Percentiles rank a stretch among this genome's conserved stretches.
Conservation (phyloP, 2,797 vertebrate species). For the Acrocephalus scirpaceus region DNA sequence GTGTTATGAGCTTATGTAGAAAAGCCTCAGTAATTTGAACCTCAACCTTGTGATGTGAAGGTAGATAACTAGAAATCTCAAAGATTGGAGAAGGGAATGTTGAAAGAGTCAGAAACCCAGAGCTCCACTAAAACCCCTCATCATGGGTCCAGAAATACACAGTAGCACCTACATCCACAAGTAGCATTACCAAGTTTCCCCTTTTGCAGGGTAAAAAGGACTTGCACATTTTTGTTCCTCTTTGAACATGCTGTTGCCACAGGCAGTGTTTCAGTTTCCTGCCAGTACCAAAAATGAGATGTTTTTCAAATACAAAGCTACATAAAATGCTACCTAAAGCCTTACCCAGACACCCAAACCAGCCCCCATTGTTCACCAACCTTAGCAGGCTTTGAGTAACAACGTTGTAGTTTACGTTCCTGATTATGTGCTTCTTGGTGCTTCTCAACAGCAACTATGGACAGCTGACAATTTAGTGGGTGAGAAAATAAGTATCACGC, state of each 20-base stretch:
- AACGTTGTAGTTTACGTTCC: background rate
- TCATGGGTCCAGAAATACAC: background rate
- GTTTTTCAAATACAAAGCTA: background rate
- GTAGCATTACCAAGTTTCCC: background rate
- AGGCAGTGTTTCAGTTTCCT: background rate
- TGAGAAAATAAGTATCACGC: background rate
- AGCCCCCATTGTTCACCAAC: accelerated
- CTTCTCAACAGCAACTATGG: background rate
- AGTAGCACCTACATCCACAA: background rate
- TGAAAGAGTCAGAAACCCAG: background rate
- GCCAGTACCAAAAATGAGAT: background rate
- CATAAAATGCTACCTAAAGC: background rate
- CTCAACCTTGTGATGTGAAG: background rate
- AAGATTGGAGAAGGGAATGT: background rate
- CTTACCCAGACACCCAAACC: background rate
- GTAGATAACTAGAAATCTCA: background rate
- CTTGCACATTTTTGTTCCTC: background rate
- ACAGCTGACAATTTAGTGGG: background rate
- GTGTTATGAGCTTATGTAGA: background rate
- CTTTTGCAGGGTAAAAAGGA: background rate
- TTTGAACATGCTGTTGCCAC: background rate
- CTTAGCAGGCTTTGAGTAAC: background rate
- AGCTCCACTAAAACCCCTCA: background rate
- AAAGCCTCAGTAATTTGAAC: background rate
- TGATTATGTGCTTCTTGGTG: background rate